phyloP scores from a whole-genome alignment of 1,140 invertebrate genomes.

The Zaprionus taronus region DNA sequence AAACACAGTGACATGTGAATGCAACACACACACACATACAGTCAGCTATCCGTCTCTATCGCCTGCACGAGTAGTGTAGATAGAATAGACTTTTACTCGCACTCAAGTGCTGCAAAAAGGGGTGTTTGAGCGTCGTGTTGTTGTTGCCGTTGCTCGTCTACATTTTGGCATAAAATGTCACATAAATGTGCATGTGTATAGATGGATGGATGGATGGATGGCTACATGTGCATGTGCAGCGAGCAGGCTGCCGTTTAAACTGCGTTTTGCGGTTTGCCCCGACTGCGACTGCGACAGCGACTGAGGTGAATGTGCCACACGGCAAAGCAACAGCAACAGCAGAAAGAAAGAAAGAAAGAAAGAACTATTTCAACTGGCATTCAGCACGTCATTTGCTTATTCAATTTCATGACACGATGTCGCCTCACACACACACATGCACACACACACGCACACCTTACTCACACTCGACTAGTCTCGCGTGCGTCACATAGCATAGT shows the following conservation, averaged over 20 bases:
- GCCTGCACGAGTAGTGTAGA: neutral
- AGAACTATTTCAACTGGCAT: constrained; percentile 74
- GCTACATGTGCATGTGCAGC: constrained; percentile 6
- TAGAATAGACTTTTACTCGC: neutral
- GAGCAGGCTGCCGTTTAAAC: constrained; percentile 57
- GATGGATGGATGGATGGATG: neutral
- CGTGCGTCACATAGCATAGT: constrained; percentile 64
- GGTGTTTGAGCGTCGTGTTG: constrained; percentile 52
- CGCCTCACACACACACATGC: constrained; percentile 43
- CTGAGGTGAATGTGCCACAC: constrained; percentile 61
- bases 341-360: constrained; percentile 1
- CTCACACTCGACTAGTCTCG: constrained; percentile 36
- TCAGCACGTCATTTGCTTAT: constrained; percentile 82
- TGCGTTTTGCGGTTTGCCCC: constrained; percentile 72
- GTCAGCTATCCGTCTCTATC: neutral
- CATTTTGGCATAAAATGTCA: constrained; percentile 80
- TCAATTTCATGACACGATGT: constrained; percentile 81
- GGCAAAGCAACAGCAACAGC: constrained; percentile 31
- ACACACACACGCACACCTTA: constrained; percentile 15
- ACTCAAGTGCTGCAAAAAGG: constrained; percentile 57
- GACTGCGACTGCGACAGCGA: neutral
- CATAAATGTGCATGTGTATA: constrained; percentile 14
- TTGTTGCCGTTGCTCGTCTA: constrained; percentile 38
- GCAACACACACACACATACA: constrained; percentile 2
- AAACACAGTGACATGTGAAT: constrained; percentile 26